These are phyloP conservation scores for Gymnobelideus leadbeateri DNA, from an alignment of 2,113 vertebrate species.

Conservation along the genomic window DNA sequence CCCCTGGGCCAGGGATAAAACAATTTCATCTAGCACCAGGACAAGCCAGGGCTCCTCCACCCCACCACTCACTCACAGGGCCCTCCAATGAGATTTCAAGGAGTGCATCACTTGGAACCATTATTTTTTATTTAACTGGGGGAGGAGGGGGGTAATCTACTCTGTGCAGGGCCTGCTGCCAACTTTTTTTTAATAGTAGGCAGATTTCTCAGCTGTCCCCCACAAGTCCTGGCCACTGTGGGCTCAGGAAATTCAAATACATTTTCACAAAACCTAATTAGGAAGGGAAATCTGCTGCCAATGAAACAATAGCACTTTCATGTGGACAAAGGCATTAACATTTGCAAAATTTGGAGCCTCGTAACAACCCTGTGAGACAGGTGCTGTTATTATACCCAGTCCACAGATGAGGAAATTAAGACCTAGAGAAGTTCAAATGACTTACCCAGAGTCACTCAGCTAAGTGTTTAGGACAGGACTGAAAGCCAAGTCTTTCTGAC, in stretches of 20 bases:
- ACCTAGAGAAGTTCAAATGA: not conserved
- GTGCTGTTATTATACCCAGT: not conserved
- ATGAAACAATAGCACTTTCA: not conserved
- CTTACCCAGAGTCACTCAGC: not conserved
- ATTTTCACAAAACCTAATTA: not conserved
- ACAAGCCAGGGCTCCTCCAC: not conserved
- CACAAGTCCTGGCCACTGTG: not conserved
- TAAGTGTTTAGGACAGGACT: not conserved
- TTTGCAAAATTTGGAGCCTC: not conserved
- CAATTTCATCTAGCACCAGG: not conserved
- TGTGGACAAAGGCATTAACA: not conserved
- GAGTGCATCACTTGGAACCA: not conserved
- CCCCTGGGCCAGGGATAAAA: not conserved
- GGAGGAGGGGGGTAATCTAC: not conserved
- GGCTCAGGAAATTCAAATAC: conserved; percentile 1
- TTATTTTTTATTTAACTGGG: not conserved
- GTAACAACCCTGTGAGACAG: not conserved
- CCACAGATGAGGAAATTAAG: not conserved
- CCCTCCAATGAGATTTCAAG: not conserved
- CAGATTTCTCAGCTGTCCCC: not conserved
- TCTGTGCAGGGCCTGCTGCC: not conserved
- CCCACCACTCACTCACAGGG: not conserved
- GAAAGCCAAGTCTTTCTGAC: not conserved
- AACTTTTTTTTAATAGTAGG: not conserved
- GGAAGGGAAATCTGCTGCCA: not conserved